Conservation (phyloP, 2,113 vertebrate genomes). For the Excalfactoria chinensis region DNA sequence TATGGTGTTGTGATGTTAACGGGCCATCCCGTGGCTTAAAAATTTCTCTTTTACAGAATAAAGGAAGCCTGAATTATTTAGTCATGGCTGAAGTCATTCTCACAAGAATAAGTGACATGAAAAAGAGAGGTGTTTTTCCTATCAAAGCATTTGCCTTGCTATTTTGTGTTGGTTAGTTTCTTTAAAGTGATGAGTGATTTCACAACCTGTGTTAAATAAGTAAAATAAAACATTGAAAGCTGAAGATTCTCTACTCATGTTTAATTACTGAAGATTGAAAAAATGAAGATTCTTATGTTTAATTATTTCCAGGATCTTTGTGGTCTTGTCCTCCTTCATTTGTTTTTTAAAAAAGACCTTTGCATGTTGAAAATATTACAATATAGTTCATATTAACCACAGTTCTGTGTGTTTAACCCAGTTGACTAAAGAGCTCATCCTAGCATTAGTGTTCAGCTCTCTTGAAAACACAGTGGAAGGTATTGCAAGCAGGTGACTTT, state of each 20-base stretch:
- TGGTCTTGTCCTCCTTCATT: background rate
- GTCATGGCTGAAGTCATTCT: background rate
- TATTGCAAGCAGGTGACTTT: background rate
- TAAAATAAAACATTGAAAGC: background rate
- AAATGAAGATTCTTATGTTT: background rate
- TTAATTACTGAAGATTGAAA: background rate
- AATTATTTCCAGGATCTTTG: background rate
- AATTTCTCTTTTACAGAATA: background rate
- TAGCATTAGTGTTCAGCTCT: background rate
- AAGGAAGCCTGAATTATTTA: background rate
- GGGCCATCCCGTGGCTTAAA: background rate
- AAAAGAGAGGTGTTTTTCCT: background rate
- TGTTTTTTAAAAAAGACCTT: background rate
- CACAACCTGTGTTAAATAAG: background rate
- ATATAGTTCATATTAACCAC: background rate
- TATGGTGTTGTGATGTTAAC: background rate
- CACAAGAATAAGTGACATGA: background rate
- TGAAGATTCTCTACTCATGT: background rate
- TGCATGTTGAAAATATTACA: background rate
- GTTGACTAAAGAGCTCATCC: background rate
- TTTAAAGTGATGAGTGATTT: constrained; percentile 10
- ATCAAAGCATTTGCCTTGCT: background rate
- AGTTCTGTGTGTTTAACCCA: background rate
- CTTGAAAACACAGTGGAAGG: background rate
- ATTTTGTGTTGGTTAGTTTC: background rate